These are phyloP conservation scores for Carcinoscorpius rotundicauda DNA, from an alignment of 1,140 invertebrate species.

Conservation along the genomic window DNA sequence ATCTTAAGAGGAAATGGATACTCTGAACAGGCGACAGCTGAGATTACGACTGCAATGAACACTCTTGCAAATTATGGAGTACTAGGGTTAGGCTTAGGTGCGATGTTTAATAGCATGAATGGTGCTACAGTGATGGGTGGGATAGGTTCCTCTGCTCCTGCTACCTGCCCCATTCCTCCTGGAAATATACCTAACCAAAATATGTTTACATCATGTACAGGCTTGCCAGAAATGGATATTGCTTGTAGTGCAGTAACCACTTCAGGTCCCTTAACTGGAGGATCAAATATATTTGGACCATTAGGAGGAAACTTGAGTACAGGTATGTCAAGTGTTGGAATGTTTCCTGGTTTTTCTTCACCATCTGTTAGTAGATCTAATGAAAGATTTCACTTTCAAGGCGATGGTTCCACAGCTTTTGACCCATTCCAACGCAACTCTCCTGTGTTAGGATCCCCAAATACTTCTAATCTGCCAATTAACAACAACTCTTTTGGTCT, in stretches of 20 bases:
- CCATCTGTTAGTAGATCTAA: conserved; percentile 2
- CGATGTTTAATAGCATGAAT: conserved; percentile 31
- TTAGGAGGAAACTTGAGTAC: conserved; percentile 12
- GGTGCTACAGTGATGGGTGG: conserved; percentile 6
- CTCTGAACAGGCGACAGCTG: conserved; percentile 68
- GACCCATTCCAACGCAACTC: conserved; percentile 25
- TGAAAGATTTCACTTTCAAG: conserved; percentile 21
- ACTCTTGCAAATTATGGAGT: conserved; percentile 90
- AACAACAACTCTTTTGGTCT: conserved; percentile 67
- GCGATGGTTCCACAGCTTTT: conserved; percentile 20
- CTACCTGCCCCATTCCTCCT: conserved; percentile 22
- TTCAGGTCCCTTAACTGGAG: conserved; percentile 15
- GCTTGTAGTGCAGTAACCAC: conserved; percentile 27
- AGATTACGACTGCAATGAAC: conserved; percentile 79
- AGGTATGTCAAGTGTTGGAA: conserved; percentile 12
- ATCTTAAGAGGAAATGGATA: conserved; percentile 74
- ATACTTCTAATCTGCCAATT: conserved; percentile 41
- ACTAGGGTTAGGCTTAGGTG: conserved; percentile 75
- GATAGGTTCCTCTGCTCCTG: conserved; percentile 26
- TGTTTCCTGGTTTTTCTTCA: conserved; percentile 6
- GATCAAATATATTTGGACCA: conserved; percentile 19
- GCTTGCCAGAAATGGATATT: conserved; percentile 11
- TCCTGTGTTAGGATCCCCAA: conserved; percentile 35
- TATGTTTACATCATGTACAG: conserved; percentile 15
- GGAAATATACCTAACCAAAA: conserved; percentile 15